Percentiles rank a stretch among this genome's conserved stretches.
phyloP scores from a whole-genome alignment of 1,140 invertebrate genomes.

The Hyles vespertilio region DNA sequence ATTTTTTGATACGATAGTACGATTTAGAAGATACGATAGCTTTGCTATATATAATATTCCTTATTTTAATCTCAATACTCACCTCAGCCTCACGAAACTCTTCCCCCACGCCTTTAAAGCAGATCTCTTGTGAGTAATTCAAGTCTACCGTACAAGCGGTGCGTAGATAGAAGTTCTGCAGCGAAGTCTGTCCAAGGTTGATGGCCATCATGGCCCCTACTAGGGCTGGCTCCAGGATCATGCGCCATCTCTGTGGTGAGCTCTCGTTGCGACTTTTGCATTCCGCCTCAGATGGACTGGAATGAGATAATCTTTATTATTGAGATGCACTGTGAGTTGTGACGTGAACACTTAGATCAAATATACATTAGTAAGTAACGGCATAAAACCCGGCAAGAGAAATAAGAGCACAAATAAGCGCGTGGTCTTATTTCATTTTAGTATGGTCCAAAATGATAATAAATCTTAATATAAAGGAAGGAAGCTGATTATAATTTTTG shows the following conservation, averaged over 20 bases:
- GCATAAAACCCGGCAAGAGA: too few relatives aligned
- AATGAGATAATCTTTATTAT: background rate
- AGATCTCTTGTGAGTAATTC: slow-evolving; percentile 40
- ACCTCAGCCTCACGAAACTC: slow-evolving; percentile 57
- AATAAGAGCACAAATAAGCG: too few relatives aligned
- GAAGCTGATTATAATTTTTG: too few relatives aligned
- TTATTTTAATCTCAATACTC: slow-evolving; percentile 4
- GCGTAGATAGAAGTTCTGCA: slow-evolving; percentile 64
- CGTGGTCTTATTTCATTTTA: too few relatives aligned
- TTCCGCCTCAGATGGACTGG: slow-evolving; percentile 5
- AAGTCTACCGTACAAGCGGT: slow-evolving; percentile 65
- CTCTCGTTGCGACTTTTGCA: slow-evolving; percentile 5
- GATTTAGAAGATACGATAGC: too few relatives aligned
- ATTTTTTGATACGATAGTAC: too few relatives aligned
- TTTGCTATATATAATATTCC: too few relatives aligned
- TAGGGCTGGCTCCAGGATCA: slow-evolving; percentile 59
- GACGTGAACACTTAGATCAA: too few relatives aligned
- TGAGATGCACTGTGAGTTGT: too few relatives aligned
- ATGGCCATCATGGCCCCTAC: slow-evolving; percentile 67
- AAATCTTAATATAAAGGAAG: too few relatives aligned
- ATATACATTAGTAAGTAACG: too few relatives aligned
- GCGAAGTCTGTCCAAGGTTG: slow-evolving; percentile 60
- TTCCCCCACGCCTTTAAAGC: slow-evolving; percentile 55
- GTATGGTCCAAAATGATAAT: too few relatives aligned
- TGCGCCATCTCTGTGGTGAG: slow-evolving; percentile 40